A percentile compares a stretch with the other conserved stretches of the same genome.
Conservation (phyloP, 2,113 vertebrate genomes). For the Chionomys nivalis region DNA sequence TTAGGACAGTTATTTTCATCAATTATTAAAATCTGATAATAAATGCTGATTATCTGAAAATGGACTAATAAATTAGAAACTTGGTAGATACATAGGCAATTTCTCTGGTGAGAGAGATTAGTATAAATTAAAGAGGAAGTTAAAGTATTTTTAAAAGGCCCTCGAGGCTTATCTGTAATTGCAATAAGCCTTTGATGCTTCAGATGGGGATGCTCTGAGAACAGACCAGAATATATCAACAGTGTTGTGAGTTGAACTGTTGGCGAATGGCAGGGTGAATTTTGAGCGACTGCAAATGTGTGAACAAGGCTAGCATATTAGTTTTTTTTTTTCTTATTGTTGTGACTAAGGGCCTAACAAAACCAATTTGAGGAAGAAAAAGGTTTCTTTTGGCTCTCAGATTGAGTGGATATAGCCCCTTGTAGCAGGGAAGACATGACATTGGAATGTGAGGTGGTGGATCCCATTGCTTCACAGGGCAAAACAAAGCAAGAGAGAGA, state of each 20-base stretch:
- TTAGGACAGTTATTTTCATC: conserved; percentile 58
- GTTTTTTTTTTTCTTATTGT: background rate
- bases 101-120: conserved; percentile 43
- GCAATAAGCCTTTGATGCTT: conserved; percentile 59
- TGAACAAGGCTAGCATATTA: background rate
- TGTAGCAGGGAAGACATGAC: background rate
- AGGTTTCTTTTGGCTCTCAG: background rate
- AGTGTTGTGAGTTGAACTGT: background rate
- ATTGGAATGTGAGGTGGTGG: no score
- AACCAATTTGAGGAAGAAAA: background rate
- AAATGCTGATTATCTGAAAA: conserved; percentile 55
- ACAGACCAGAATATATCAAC: background rate
- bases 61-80: conserved; percentile 30
- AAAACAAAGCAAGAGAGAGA: background rate
- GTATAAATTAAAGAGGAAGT: conserved; percentile 59
- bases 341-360: background rate
- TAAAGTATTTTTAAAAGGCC: conserved; percentile 59
- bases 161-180: conserved; percentile 58
- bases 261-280: background rate
- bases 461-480: background rate
- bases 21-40: conserved; percentile 70
- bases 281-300: background rate
- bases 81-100: conserved; percentile 38
- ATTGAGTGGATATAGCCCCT: background rate
- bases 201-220: background rate